phyloP scores from a whole-genome alignment of 2,797 vertebrate genomes.

The Sphaeramia orbicularis region DNA sequence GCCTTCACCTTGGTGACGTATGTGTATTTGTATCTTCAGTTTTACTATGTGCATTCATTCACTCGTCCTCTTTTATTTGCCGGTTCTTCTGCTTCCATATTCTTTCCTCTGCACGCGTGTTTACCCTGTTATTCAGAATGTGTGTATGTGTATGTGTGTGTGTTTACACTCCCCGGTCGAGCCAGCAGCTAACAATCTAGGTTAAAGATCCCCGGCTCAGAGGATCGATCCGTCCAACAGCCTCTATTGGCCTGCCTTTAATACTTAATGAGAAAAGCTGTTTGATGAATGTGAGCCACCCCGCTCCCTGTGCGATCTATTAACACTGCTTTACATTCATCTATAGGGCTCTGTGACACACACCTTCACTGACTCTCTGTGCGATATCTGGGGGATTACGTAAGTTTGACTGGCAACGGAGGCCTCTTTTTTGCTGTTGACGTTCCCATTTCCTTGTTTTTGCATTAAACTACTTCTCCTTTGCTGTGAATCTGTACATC shows the following conservation, averaged over 20 bases:
- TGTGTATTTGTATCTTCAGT: too few species aligned
- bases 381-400: slow-evolving; percentile 37
- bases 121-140: slow-evolving; percentile 9
- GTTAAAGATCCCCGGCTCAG: slow-evolving; percentile 75
- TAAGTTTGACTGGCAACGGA: slow-evolving; percentile 22
- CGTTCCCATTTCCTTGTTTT: not conserved
- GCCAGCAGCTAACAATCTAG: slow-evolving; percentile 73
- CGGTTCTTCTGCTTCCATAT: not conserved
- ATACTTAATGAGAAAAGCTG: slow-evolving; percentile 81
- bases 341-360: slow-evolving; percentile 40
- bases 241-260: slow-evolving; percentile 73
- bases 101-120: slow-evolving; percentile 11
- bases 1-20: too few species aligned
- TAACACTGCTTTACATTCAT: slow-evolving; percentile 71
- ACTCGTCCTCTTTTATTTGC: not conserved
- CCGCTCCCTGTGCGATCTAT: slow-evolving; percentile 72
- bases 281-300: slow-evolving; percentile 79
- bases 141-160: slow-evolving; percentile 28
- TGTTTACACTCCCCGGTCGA: slow-evolving; percentile 33
- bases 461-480: too few species aligned
- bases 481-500: too few species aligned
- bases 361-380: slow-evolving; percentile 6
- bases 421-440: slow-evolving; percentile 2
- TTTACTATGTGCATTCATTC: not conserved
- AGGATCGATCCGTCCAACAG: slow-evolving; percentile 75